Conservation (phyloP, 2,888 invertebrate species). For the Trichopoda pennipes region DNA sequence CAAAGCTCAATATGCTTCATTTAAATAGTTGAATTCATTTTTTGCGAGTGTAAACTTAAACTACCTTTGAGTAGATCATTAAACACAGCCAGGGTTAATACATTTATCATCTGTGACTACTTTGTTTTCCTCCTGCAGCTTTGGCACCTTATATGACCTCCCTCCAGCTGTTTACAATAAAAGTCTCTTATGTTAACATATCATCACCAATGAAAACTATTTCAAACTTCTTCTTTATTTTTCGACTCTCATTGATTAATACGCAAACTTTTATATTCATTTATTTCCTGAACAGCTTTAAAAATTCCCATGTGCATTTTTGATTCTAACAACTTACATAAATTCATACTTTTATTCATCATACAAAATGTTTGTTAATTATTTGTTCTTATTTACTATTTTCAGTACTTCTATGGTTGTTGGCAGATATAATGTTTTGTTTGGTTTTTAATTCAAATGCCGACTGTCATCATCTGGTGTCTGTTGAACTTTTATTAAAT, state of each 20-base stretch:
- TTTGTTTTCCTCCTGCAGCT: too few species aligned
- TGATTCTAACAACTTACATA: slow-evolving; percentile 29
- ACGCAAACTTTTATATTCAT: background rate
- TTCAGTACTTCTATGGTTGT: background rate
- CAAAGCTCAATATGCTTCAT: too few species aligned
- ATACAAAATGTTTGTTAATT: slow-evolving; percentile 26
- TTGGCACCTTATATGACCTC: too few species aligned
- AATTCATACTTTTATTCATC: slow-evolving; percentile 43
- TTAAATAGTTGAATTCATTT: too few species aligned
- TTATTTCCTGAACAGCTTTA: slow-evolving; percentile 18
- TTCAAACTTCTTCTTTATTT: too few species aligned
- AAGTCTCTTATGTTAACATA: too few species aligned
- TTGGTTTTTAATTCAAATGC: slow-evolving; percentile 13
- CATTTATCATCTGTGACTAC: too few species aligned
- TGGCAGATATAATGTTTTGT: background rate
- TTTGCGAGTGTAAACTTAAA: too few species aligned
- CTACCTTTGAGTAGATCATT: too few species aligned
- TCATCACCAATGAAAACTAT: background rate
- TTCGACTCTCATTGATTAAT: too few species aligned
- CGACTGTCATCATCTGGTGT: slow-evolving; percentile 46
- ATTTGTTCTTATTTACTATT: slow-evolving; percentile 7
- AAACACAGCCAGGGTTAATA: too few species aligned
- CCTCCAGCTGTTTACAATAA: too few species aligned
- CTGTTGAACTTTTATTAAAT: slow-evolving; percentile 65
- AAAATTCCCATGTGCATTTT: slow-evolving; percentile 49